Conservation (phyloP, 1,140 invertebrate species). For the Drosophila miranda region DNA sequence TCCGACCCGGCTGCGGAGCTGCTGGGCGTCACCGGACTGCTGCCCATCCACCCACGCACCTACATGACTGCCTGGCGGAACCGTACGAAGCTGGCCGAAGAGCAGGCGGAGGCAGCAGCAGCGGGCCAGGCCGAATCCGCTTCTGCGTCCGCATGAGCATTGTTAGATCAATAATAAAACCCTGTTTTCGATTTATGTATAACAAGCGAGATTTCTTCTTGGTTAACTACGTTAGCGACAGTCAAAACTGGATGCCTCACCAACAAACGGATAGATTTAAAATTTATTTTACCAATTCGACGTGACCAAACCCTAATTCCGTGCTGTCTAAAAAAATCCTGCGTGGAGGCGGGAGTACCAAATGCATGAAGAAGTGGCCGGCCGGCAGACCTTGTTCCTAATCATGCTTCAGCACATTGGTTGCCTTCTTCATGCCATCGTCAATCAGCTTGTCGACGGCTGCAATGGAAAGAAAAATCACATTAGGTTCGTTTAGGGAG, state of each 20-base stretch:
- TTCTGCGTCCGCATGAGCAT: neutral
- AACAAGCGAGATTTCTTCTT: slow-evolving; percentile 61
- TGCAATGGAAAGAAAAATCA: slow-evolving; percentile 6
- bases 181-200: slow-evolving; percentile 58
- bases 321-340: slow-evolving; percentile 10
- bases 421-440: slow-evolving; percentile 65
- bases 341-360: slow-evolving; percentile 17
- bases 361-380: slow-evolving; percentile 56
- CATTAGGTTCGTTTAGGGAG: neutral
- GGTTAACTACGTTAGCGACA: slow-evolving; percentile 5
- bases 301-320: slow-evolving; percentile 26
- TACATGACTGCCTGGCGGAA: slow-evolving; percentile 89
- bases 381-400: slow-evolving; percentile 23
- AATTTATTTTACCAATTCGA: slow-evolving; percentile 47
- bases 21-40: slow-evolving; percentile 88
- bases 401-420: slow-evolving; percentile 63
- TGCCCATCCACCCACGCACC: slow-evolving; percentile 88
- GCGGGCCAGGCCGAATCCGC: slow-evolving; percentile 36
- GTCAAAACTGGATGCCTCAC: slow-evolving; percentile 27
- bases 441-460: slow-evolving; percentile 82
- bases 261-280: slow-evolving; percentile 53
- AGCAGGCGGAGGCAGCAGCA: slow-evolving; percentile 17
- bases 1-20: slow-evolving; percentile 88
- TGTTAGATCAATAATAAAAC: slow-evolving; percentile 38
- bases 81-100: slow-evolving; percentile 68